Percentiles rank a stretch among this genome's conserved stretches.
These are phyloP conservation scores for Calyptomena viridis DNA, from an alignment of 2,113 vertebrate species.

Conservation along the genomic window DNA sequence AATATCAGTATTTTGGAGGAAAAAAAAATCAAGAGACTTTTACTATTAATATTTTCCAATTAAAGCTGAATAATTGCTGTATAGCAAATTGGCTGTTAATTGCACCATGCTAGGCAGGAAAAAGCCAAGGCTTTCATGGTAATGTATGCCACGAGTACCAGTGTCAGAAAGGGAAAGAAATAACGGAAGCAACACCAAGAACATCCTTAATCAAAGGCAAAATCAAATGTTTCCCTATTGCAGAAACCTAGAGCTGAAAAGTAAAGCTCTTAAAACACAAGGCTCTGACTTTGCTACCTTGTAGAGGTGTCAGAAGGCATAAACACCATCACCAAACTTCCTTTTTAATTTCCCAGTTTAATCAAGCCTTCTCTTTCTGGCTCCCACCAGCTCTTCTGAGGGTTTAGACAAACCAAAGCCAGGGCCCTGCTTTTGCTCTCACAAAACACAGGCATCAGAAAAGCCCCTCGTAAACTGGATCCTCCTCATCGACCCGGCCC, in stretches of 20 bases:
- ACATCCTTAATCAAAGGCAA: neutral
- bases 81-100: neutral
- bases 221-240: neutral
- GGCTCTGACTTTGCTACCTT: neutral
- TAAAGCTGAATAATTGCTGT: neutral
- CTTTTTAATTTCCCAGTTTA: neutral
- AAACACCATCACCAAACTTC: neutral
- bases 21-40: neutral
- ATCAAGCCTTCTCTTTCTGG: neutral
- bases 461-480: neutral
- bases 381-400: neutral
- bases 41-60: neutral
- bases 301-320: neutral
- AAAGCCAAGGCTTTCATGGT: neutral
- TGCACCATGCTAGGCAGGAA: neutral
- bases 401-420: neutral
- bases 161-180: neutral
- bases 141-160: neutral
- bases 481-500: neutral
- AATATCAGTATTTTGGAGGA: neutral
- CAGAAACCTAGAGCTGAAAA: neutral
- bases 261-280: neutral
- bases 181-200: neutral
- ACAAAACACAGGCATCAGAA: neutral
- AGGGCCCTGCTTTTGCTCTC: neutral